phyloP scores from a whole-genome alignment of 2,113 vertebrate species.

The Gasterosteus nipponicus region DNA sequence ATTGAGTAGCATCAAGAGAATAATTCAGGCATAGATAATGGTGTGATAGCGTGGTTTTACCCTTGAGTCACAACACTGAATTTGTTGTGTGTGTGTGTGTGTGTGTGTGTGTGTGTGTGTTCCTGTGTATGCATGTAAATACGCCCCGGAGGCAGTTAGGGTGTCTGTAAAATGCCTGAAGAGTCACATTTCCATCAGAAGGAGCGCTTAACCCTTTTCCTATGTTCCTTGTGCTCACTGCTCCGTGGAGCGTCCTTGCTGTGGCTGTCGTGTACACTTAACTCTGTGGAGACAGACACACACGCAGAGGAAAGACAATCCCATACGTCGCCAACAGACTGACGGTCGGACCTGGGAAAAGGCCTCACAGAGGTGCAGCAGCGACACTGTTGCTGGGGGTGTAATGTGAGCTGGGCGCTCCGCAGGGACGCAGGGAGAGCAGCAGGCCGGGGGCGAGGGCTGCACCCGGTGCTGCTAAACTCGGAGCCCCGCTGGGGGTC shows the following conservation, averaged over 20 bases:
- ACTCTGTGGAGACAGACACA: conserved; percentile 58
- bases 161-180: conserved; percentile 75
- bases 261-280: conserved; percentile 66
- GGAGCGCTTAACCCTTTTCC: conserved; percentile 83
- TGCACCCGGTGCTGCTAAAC: conserved; percentile 50
- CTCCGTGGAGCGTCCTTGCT: conserved; percentile 63
- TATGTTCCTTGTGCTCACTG: conserved; percentile 56
- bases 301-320: conserved; percentile 54
- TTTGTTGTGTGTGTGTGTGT: conserved; percentile 69
- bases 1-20: conserved; percentile 78
- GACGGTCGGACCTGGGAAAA: conserved; percentile 67
- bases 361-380: conserved; percentile 47
- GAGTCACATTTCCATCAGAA: conserved; percentile 69
- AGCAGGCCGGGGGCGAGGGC: too few species aligned
- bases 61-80: conserved; percentile 80
- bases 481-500: conserved; percentile 36
- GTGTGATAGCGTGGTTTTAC: conserved; percentile 74
- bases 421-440: conserved; percentile 46
- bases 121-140: conserved; percentile 59
- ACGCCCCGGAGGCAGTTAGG: conserved; percentile 65
- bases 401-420: conserved; percentile 77
- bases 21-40: conserved; percentile 79
- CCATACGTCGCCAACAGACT: conserved; percentile 51
- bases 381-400: conserved; percentile 62
- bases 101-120: conserved; percentile 57